Evolutionary conservation across 2,888 invertebrate genomes (phyloP), one percentile per base, ranked within the genome.

Genomic region (Baronia brevicornis): DNA sequence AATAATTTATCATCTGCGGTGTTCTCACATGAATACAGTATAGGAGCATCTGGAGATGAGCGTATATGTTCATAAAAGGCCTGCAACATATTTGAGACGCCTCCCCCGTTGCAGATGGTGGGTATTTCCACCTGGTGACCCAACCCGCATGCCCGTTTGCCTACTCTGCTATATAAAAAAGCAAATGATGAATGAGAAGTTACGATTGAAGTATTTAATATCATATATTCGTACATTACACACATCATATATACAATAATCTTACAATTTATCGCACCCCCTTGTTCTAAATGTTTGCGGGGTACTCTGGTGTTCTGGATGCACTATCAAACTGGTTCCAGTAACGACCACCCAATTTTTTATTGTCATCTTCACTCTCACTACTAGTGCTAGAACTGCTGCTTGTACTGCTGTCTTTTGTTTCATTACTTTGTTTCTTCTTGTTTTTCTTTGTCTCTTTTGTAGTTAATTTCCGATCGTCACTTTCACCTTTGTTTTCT

Each of bases 261-360:
- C 4, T 28, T 33, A 5, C 9, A 24, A 13, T 9, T 28, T n/a
- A n/a, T n/a, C n/a, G n/a, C n/a, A n/a, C n/a, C n/a, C 33, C 45
- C 36, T 17, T 44, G 21, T 23, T 28, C 18, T 42, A 20, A 25
- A 39, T 43, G 23, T 51, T 13, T 32, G 26, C 3, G 26, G 14
- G 4, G 33, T n/a, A n/a, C n/a, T 6, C 19, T 33, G 30, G 22
- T 13, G 34, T 41, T 28, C 33, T 40, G 34, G 32, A 29, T 43
- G 39, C 43, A 33, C 63, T 55, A 39, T 70, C 60, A 50, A 60
- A 63, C 15, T 43, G 56, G 19, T 61, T 55, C 50, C 55, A 48
- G 28, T 54, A 54, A 12, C 54, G 41, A 5, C 46, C 46, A 6
- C 39, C 22, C 1, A 21, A 9, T 17, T 37, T 27, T 21, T 41